A percentile compares a stretch with the other conserved stretches of the same genome.
phyloP scores from a whole-genome alignment of 2,113 vertebrate species.

The Triplophysa tibetana region DNA sequence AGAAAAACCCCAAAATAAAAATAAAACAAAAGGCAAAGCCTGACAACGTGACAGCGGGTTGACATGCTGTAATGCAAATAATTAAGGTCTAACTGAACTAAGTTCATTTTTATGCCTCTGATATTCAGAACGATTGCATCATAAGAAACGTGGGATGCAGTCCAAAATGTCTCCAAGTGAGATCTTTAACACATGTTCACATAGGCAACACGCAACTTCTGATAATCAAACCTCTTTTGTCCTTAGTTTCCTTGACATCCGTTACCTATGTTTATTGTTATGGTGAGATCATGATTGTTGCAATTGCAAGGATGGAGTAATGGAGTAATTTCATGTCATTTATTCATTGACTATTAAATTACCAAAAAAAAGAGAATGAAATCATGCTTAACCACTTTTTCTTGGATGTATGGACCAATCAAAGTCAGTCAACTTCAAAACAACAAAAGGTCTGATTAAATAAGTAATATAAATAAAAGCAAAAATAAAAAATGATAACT shows the following conservation, averaged over 20 bases:
- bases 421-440: no score
- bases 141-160: neutral
- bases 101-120: constrained; percentile 36
- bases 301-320: constrained; percentile 42
- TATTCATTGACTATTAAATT: no score
- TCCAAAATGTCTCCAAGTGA: constrained; percentile 30
- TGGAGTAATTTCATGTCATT: constrained; percentile 13
- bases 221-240: constrained; percentile 6
- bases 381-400: no score
- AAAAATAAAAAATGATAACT: no score
- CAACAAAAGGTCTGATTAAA: no score
- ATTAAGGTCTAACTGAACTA: constrained; percentile 26
- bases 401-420: no score
- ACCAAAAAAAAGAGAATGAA: no score
- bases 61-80: neutral
- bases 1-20: no score
- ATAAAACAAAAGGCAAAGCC: no score
- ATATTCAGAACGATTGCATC: constrained; percentile 13
- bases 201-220: constrained; percentile 39
- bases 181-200: constrained; percentile 44
- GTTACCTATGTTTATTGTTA: constrained; percentile 47
- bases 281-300: constrained; percentile 43
- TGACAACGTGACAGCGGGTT: neutral
- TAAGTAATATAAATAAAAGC: no score
- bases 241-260: constrained; percentile 46